Evolutionary conservation across 2,888 invertebrate species (phyloP).

Genomic region (Rhyacophila evoluta): DNA sequence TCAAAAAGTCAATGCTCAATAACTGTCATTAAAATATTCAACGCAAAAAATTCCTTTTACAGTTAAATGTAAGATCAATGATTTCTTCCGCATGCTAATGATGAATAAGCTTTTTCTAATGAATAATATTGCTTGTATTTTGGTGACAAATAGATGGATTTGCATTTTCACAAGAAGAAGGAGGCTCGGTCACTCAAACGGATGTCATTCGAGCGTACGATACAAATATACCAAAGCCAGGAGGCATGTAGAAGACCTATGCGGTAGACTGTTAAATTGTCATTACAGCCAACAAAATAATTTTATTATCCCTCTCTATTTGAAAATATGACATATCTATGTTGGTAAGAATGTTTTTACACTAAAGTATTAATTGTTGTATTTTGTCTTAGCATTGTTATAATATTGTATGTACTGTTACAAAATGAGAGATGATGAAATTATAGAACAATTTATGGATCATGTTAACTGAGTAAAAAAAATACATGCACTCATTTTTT

Average conservation of each 20-base stretch:
- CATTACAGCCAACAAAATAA: constrained; percentile 26
- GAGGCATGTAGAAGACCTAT: constrained; percentile 70
- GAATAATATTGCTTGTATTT: constrained; percentile 5
- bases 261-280: constrained; percentile 53
- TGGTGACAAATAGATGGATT: constrained; percentile 82
- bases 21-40: no score
- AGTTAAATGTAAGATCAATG: no score
- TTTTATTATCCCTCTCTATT: neutral
- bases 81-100: no score
- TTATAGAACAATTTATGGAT: no score
- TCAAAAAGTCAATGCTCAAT: no score
- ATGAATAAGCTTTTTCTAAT: neutral
- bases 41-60: no score
- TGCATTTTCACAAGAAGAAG: constrained; percentile 99
- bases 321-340: neutral
- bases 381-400: neutral
- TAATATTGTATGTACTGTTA: neutral
- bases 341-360: neutral
- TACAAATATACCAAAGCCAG: constrained; percentile 88
- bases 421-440: no score
- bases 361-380: constrained; percentile 22
- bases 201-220: constrained; percentile 97
- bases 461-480: no score
- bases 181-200: constrained; percentile 93
- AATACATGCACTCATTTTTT: no score